phyloP scores from a whole-genome alignment of 2,113 vertebrate genomes.

The Cacatua alba region DNA sequence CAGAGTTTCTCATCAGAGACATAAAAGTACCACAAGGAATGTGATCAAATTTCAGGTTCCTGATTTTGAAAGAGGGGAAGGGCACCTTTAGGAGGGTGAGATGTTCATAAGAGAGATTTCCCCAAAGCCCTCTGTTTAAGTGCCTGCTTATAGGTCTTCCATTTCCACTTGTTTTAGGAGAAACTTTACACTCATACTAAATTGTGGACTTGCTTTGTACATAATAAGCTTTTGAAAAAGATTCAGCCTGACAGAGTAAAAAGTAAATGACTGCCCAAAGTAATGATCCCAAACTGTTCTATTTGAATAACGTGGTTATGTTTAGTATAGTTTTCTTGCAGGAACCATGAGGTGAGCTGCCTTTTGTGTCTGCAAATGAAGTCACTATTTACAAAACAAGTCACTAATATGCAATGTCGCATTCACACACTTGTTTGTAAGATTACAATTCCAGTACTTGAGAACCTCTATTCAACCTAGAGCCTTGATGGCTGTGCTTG shows the following conservation, averaged over 20 bases:
- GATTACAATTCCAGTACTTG: background rate
- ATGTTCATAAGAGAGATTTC: background rate
- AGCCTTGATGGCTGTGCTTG: background rate
- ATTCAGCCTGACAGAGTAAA: background rate
- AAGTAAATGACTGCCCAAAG: background rate
- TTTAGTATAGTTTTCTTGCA: constrained; percentile 1
- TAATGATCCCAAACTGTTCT: background rate
- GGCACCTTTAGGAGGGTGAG: background rate
- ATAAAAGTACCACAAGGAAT: background rate
- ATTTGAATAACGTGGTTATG: background rate
- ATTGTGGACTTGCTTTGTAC: background rate
- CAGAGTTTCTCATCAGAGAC: background rate
- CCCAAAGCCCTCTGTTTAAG: background rate
- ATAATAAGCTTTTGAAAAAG: background rate
- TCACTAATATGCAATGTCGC: background rate
- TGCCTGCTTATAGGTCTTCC: background rate
- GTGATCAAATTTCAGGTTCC: background rate
- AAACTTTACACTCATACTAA: background rate
- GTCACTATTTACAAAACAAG: background rate
- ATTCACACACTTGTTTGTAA: background rate
- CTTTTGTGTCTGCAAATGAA: constrained; percentile 20
- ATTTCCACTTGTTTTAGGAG: background rate
- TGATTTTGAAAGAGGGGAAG: background rate
- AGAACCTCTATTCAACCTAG: background rate
- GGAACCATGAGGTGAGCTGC: background rate